Base-by-base conservation (phyloP, 1,140 invertebrate species). In the Drosophila aff. region DNA sequence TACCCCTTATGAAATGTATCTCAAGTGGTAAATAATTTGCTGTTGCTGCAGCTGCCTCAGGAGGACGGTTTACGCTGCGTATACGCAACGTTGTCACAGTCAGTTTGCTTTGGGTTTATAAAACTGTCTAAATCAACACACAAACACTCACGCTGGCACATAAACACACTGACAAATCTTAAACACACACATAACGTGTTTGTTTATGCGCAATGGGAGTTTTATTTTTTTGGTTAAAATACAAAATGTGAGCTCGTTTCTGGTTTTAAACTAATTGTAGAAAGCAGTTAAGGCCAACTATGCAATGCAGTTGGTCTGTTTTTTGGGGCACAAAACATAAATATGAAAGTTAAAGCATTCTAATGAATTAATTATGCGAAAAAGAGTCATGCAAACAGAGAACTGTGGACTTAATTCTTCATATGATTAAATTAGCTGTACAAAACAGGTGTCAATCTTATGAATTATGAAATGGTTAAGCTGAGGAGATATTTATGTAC, bases 241-340 rank as follows among this genome's bases (percentile, higher is more conserved):
- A 49, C 47, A 13, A 49, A 59, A 41, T 75, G 43, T 65, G 41
- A 75, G 55, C 33, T 43, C 1, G 52, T 64, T 67, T 61, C 69
- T 78, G 50, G 62, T 71, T 81, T 81, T 77, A 80, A 82, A 82
- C 83, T 87, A 87, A 87, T 87, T 87, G 76, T 77, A 72, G 83
- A 40, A 38, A 67, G 50, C 75, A 76, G 62, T 85, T 85, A 78
- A 63, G 18, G 49, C 66, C 78, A 74, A 85, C 72, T 79, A 76
- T 80, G 65, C 55, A 59, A 69, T 79, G 49, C 73, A 52, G 55
- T 38, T 58, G 33, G 44, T 60, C 31, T 55, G 7, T 28, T 50
- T 44, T 60, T 26, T 9, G 58, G 40, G 40, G 10, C 9, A 36
- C 28, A 26, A 26, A 38, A 28, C 31, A 38, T 5, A 46, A 33